Base-by-base conservation (phyloP, 1,140 invertebrate genomes). In the Zaprionus vittiger region DNA sequence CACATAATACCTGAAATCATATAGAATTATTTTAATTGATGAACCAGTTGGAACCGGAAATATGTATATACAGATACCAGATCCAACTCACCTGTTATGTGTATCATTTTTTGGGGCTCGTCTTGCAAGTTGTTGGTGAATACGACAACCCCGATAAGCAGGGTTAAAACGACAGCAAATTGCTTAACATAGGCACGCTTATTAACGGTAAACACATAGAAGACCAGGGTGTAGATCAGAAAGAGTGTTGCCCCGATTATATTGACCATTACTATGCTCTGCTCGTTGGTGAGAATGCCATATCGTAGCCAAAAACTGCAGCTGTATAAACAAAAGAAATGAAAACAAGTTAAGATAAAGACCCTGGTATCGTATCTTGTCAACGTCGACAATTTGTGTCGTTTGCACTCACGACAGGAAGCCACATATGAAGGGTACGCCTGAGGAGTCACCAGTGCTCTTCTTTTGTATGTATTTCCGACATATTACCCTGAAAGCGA, bases 401-500 rank as follows among this genome's bases (percentile, higher is more conserved):
- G 26, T 41, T 49, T 62, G 38, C 44, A 95, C 95, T 94, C 94
- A 96, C 96, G 96, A 96, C 86, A 96, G 93, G 87, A 96, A 95
- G 77, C 96, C 96, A 80, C 95, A 95, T 63, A 96, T 93, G 93
- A 97, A 97, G 59, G 96, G 95, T 71, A 97, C 93, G 1, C 95
- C 94, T 5, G 96, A 96, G 9, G 95, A 93, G 83, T 97, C 86
- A 11, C 90, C 83, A 5, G 85, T 92, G 63, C 91, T 92, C 59
- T 93, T 93, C 63, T 93, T 93, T 67, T 93, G 84, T 59, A 93
- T 83, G 52, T 93, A 93, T 49, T 93, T 93, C 6, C 83, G 89
- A 62, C 92, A 93, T 34, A 93, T 83, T 28, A 93, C 70, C 6
- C 91, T 93, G 62, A 44, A 75, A 54, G 60, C 26, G 49, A 26